Base-by-base conservation (phyloP, 1,140 invertebrate genomes). In the Diploscapter pachys region DNA sequence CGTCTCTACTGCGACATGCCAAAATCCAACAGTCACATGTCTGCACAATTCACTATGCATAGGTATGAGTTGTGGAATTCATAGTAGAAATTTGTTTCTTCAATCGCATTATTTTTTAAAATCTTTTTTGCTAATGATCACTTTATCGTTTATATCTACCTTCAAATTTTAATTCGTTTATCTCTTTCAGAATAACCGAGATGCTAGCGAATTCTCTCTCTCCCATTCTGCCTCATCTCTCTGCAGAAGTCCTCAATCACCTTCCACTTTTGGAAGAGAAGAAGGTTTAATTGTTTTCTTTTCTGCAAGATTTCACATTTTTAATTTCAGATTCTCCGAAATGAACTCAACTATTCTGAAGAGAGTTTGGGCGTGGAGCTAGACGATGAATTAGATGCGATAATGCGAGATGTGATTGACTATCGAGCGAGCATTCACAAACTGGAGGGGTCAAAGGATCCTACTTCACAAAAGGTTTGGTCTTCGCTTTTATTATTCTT, bases 1-100 rank as follows among this genome's bases (percentile, higher is more conserved):
- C 81, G 83, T n/a, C 79, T 85, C 2, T 85, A 85, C 67, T 86
- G 84, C 70, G 79, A 85, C 54, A 63, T 62, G 51, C 11, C 76
- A 9, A 72, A 70, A 56, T 77, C 74, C 9, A n/a, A 54, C 5
- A 50, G 72, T 4, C 84, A 83, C 54, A n/a, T 77, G 48, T 59
- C 81, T 9, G 84, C 79, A 9, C 77, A 80, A 61, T 77, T 71
- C 54, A 85, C 84, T 8, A 64, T 85, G 11, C 59, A 81, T 72
- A 51, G 53, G 72, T 63, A 11, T 5, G 9, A 2, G 1, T 2
- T 56, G 50, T 13, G 1, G 31, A 31, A 31, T 31, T 31, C 31
- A 31, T 31, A 1, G 31, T 31, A 31, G 31, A 31, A 31, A 31
- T 31, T 31, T 31, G 31, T 31, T 31, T 31, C 31, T 31, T 31